Conservation (phyloP, 2,888 invertebrate species). For the Cantharis rustica region DNA sequence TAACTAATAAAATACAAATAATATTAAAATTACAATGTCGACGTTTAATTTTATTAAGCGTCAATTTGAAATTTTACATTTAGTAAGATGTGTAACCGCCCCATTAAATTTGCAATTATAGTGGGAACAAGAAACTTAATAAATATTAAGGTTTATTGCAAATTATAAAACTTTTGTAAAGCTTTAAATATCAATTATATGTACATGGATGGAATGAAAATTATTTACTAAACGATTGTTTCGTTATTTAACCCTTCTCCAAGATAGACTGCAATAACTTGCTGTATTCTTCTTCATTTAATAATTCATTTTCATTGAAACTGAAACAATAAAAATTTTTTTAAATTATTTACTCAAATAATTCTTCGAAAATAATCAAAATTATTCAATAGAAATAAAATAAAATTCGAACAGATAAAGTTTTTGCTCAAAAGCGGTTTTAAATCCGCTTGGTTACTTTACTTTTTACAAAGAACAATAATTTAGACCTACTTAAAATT, state of each 20-base stretch:
- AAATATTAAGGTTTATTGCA: neutral
- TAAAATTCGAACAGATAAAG: too few relatives aligned
- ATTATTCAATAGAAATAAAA: too few relatives aligned
- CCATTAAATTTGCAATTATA: neutral
- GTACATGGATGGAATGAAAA: conserved; percentile 42
- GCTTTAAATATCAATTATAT: conserved; percentile 45
- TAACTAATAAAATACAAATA: too few relatives aligned
- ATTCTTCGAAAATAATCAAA: too few relatives aligned
- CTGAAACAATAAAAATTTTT: neutral
- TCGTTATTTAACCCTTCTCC: conserved; percentile 18
- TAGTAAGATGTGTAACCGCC: neutral
- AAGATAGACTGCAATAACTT: conserved; percentile 40
- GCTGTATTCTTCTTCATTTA: conserved; percentile 48
- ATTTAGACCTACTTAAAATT: too few relatives aligned
- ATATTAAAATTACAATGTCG: too few relatives aligned
- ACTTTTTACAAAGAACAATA: too few relatives aligned
- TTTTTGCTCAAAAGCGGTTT: too few relatives aligned
- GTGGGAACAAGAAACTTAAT: neutral
- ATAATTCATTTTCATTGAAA: conserved; percentile 29
- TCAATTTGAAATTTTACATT: too few relatives aligned
- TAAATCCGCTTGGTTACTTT: too few relatives aligned
- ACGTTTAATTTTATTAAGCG: too few relatives aligned
- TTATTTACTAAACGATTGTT: conserved; percentile 11
- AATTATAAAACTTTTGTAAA: neutral
- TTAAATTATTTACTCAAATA: too few relatives aligned